Evolutionary conservation across 2,113 vertebrate species (phyloP), one percentile per base, ranked within the genome.

Genomic region (Accipiter cooperii): DNA sequence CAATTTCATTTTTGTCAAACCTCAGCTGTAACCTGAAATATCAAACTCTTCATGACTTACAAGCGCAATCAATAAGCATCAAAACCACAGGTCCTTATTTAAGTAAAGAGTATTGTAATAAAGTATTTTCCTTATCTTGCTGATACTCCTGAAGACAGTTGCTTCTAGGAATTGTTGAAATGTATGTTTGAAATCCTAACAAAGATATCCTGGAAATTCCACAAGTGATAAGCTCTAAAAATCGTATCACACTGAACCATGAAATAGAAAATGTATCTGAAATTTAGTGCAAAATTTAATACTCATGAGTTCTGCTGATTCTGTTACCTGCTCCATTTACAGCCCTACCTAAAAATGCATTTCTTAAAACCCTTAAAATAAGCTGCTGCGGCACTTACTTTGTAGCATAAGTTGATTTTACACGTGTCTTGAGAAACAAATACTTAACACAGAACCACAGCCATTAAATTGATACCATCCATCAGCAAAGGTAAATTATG

Each of bases 221-320:
- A 63, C 42, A 84, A 94, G 38, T 38, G 36, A 90, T 68, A 55
- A 3, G 55, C 33, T 87, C 64, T 76, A 92, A 92, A 90, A 97
- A 83, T 89, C 36, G 2, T 51, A 94, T 69, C 63, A 79, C 42
- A 63, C 34, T 90, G 79, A 95, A 94, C 86, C 95, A 94, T 89
- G 73, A 97, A 96, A 93, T 33, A 96, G 84, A 76, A 96, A 92
- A 90, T 9, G 29, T 73, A 82, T 70, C 87, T 58, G 82, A 93
- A 95, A 95, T 97, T 79, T 88, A 93, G 75, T 94, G 88, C 81
- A 89, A 96, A 94, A 95, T 91, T 94, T 95, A 96, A 90, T 83
- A 84, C 60, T 89, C 42, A 68, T 83, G 74, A 88, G 63, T 94
- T 97, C 64, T 58, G 7, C 91, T 86, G 65, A 91, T 92, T 86